Conservation (phyloP, 2,797 vertebrate species). For the Melanotaenia pygmaea region DNA sequence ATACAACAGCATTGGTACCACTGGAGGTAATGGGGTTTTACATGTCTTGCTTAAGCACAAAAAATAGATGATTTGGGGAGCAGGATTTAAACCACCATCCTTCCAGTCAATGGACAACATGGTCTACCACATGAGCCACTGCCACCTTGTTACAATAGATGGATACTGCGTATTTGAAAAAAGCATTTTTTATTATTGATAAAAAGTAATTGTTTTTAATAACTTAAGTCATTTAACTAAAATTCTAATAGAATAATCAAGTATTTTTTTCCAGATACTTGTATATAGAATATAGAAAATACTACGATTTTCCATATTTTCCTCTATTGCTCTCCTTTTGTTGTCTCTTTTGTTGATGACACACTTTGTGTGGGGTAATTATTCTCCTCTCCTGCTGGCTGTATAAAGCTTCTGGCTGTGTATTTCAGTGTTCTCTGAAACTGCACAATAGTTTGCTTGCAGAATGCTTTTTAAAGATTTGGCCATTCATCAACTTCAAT, state of each 20-base stretch:
- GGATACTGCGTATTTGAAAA: no score
- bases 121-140: no score
- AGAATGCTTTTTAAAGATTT: background rate
- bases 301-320: background rate
- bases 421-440: conserved; percentile 7
- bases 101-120: no score
- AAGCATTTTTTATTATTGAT: no score
- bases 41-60: no score
- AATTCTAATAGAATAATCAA: background rate
- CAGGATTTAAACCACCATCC: no score
- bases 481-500: background rate
- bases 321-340: background rate
- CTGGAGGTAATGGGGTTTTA: no score
- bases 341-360: conserved; percentile 5
- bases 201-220: no score
- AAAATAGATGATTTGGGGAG: no score
- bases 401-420: background rate
- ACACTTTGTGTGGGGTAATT: background rate
- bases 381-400: conserved; percentile 11
- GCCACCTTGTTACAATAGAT: no score
- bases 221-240: no score
- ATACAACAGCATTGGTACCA: no score
- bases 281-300: background rate
- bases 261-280: background rate
- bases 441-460: background rate